A percentile compares a stretch with the other conserved stretches of the same genome.
Conservation (phyloP, 2,888 invertebrate species). For the Rhyacophila evoluta region DNA sequence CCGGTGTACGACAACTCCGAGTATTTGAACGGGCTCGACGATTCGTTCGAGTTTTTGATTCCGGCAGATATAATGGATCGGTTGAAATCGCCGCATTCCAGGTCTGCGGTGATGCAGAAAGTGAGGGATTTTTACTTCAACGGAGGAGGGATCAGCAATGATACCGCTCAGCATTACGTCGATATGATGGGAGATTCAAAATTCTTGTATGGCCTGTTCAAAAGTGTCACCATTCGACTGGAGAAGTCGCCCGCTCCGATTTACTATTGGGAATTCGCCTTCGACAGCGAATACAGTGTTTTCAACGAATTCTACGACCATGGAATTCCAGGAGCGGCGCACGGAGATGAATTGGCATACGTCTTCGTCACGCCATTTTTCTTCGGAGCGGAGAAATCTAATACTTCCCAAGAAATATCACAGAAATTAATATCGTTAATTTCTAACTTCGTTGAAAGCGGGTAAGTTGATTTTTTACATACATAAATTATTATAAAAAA, state of each 20-base stretch:
- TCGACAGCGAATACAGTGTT: slow-evolving; percentile 58
- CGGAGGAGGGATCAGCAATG: not conserved
- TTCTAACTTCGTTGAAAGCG: slow-evolving; percentile 68
- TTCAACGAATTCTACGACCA: slow-evolving; percentile 64
- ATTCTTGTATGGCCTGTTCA: slow-evolving; percentile 31
- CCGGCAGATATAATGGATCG: slow-evolving; percentile 11
- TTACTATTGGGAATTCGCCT: slow-evolving; percentile 36
- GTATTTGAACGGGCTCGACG: slow-evolving; percentile 13
- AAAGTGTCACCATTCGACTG: slow-evolving; percentile 28
- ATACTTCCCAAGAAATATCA: slow-evolving; percentile 51
- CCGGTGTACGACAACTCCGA: not conserved
- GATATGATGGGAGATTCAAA: slow-evolving; percentile 28
- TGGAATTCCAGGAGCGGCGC: slow-evolving; percentile 68
- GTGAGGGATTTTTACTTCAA: slow-evolving; percentile 34
- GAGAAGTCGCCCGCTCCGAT: slow-evolving; percentile 30
- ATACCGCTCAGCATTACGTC: not conserved
- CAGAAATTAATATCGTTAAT: slow-evolving; percentile 61
- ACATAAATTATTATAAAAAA: too few species aligned
- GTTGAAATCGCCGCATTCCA: not conserved
- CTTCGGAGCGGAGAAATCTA: slow-evolving; percentile 56
- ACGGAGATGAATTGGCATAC: slow-evolving; percentile 72
- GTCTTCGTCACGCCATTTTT: slow-evolving; percentile 64
- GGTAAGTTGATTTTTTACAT: too few species aligned
- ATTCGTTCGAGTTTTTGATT: slow-evolving; percentile 25
- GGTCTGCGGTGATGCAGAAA: not conserved